Conservation (phyloP, 2,113 vertebrate genomes). For the Microcebus murinus region DNA sequence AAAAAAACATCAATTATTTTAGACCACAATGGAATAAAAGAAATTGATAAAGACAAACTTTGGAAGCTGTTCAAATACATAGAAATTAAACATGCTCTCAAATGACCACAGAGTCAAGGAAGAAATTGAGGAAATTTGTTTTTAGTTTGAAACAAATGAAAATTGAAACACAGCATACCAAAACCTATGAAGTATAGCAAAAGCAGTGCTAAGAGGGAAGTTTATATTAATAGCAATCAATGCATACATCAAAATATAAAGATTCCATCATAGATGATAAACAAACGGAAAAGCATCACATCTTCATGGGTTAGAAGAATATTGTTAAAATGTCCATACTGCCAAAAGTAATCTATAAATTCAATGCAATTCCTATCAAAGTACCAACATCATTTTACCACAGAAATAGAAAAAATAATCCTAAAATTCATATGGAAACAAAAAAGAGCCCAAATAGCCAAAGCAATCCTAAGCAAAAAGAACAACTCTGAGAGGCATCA, state of each 20-base stretch:
- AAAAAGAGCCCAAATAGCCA: not conserved
- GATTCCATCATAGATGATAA: not conserved
- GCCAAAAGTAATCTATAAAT: not conserved
- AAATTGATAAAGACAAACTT: not conserved
- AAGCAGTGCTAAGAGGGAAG: not conserved
- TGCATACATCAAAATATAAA: not conserved
- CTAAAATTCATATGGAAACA: too few relatives aligned
- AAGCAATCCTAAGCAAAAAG: not conserved
- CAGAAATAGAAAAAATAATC: too few relatives aligned
- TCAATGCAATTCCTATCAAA: too few relatives aligned
- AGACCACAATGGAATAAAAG: too few relatives aligned
- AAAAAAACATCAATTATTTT: not conserved
- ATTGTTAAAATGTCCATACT: not conserved
- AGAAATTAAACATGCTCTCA: not conserved
- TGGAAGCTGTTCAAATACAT: not conserved
- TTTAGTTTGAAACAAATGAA: not conserved
- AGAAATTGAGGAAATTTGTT: not conserved
- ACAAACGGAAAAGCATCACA: not conserved
- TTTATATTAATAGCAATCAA: not conserved
- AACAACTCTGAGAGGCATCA: not conserved
- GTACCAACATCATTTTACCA: too few relatives aligned
- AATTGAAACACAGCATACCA: not conserved
- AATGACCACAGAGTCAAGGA: not conserved
- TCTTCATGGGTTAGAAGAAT: too few relatives aligned
- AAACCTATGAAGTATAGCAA: not conserved